A percentile compares a stretch with the other conserved stretches of the same genome.
These are phyloP conservation scores for Paramormyrops hopkinsi DNA, from an alignment of 2,797 vertebrate species.

Conservation along the genomic window DNA sequence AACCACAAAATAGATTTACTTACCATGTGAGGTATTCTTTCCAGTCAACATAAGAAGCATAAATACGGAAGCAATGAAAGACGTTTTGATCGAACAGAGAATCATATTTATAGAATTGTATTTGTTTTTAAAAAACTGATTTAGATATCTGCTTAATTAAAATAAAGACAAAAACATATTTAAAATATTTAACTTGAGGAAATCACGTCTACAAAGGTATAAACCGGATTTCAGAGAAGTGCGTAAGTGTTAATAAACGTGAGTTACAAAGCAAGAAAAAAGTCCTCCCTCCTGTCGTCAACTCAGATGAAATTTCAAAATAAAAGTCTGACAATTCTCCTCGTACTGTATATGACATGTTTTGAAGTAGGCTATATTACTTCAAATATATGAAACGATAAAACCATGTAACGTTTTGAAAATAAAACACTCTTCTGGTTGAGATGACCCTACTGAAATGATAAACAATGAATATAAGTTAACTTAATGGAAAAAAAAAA, in stretches of 20 bases:
- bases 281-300: background rate
- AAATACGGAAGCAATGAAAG: background rate
- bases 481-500: background rate
- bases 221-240: background rate
- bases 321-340: background rate
- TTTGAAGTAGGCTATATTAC: background rate
- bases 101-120: background rate
- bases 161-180: background rate
- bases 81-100: background rate
- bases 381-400: background rate
- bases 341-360: background rate
- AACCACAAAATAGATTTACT: background rate
- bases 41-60: background rate
- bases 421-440: background rate
- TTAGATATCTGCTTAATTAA: background rate
- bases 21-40: background rate
- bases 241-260: background rate
- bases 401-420: background rate
- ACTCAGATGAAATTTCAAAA: background rate
- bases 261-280: background rate
- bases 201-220: background rate
- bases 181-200: background rate
- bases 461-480: background rate
- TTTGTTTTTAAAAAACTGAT: background rate
- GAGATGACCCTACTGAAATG: background rate